Conservation (phyloP, 1,140 invertebrate genomes). For the Drosophila pandora region DNA sequence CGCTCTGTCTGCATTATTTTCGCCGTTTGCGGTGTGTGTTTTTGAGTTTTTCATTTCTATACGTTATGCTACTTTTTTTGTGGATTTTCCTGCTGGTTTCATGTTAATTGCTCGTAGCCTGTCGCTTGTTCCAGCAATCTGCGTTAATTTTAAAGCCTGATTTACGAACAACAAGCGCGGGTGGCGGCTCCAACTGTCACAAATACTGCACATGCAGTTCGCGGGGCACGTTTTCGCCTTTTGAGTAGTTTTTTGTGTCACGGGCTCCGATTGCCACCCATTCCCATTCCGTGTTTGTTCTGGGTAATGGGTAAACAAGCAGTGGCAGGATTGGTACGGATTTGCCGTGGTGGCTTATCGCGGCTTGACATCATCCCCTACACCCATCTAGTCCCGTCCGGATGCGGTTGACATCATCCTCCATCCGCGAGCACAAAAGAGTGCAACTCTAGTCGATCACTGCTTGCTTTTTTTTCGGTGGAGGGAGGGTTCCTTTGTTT, state of each 20-base stretch:
- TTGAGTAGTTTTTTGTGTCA: constrained; percentile 45
- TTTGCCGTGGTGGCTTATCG: constrained; percentile 37
- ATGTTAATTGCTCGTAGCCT: constrained; percentile 78
- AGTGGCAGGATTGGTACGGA: constrained; percentile 23
- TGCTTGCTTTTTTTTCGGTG: neutral
- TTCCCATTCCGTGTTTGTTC: constrained; percentile 21
- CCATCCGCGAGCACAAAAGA: constrained; percentile 8
- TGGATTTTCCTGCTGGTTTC: constrained; percentile 60
- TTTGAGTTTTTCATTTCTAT: constrained; percentile 1
- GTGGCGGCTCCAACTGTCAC: constrained; percentile 3
- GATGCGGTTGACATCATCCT: constrained; percentile 22
- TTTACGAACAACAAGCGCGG: constrained; percentile 68
- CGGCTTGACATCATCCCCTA: constrained; percentile 33
- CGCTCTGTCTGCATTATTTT: constrained; percentile 63
- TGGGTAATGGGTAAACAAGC: constrained; percentile 29
- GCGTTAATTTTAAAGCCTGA: constrained; percentile 82
- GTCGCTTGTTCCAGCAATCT: constrained; percentile 80
- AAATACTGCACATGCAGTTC: constrained; percentile 13
- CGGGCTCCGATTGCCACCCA: constrained; percentile 24
- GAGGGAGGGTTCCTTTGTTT: constrained; percentile 13
- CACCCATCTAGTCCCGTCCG: constrained; percentile 8
- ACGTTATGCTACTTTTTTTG: neutral
- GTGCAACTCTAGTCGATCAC: constrained; percentile 11
- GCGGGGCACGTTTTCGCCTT: constrained; percentile 20
- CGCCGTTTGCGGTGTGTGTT: constrained; percentile 39